Conservation (phyloP, 1,140 invertebrate genomes). For the Diorhabda elongata region DNA sequence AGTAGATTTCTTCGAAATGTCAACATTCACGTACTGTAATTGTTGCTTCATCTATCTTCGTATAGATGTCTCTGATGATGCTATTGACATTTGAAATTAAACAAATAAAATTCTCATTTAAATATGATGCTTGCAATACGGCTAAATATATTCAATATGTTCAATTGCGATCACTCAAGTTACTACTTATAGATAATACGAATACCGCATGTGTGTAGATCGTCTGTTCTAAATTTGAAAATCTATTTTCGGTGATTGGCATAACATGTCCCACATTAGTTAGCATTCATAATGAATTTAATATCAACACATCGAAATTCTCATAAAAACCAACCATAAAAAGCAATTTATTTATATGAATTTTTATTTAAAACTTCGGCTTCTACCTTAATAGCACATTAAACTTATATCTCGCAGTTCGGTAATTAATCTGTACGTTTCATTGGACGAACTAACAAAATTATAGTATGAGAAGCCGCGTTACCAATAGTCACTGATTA, state of each 20-base stretch:
- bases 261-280: conserved; percentile 21
- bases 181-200: neutral
- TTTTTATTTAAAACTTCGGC: no score
- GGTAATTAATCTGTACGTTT: neutral
- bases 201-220: conserved; percentile 1
- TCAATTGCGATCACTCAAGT: no score
- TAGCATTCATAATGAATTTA: conserved; percentile 13
- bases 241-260: conserved; percentile 19
- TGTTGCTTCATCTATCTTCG: no score
- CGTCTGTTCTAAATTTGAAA: conserved; percentile 23
- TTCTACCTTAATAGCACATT: no score
- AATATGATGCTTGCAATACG: no score
- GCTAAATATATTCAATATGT: no score
- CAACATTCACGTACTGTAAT: no score
- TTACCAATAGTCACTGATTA: neutral
- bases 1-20: no score
- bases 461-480: no score
- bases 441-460: neutral
- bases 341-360: neutral
- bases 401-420: neutral
- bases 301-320: conserved; percentile 10
- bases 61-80: no score
- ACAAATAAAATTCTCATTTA: no score
- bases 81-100: no score
- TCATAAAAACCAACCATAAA: neutral